Percentiles rank a stretch among this genome's conserved stretches.
These are phyloP conservation scores for Ctenodactylus gundi DNA, from an alignment of 2,113 vertebrate species.

Conservation along the genomic window DNA sequence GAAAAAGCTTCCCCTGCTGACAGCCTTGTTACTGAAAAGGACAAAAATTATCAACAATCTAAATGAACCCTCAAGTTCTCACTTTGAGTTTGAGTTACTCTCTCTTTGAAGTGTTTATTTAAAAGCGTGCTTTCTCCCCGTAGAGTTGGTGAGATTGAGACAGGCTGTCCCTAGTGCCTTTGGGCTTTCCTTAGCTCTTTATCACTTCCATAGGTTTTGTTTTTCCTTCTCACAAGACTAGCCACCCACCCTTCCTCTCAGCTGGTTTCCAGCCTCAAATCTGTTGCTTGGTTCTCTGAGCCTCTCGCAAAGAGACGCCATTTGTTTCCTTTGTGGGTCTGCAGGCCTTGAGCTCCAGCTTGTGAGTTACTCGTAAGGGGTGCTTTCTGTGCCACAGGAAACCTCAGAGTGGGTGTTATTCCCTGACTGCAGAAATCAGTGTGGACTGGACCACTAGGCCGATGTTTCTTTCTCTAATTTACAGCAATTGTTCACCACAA, in stretches of 20 bases:
- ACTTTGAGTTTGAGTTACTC: constrained; percentile 24
- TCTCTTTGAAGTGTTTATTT: constrained; percentile 42
- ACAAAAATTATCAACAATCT: constrained; percentile 60
- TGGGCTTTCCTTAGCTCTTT: neutral
- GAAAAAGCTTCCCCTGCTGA: constrained; percentile 1
- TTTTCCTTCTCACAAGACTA: constrained; percentile 15
- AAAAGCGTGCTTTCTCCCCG: constrained; percentile 1
- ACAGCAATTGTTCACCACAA: neutral
- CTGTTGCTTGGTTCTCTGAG: neutral
- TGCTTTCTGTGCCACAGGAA: neutral
- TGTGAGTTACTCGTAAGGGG: neutral
- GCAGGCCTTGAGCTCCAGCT: neutral
- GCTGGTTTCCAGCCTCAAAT: neutral
- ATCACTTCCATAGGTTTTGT: neutral
- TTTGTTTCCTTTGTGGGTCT: constrained; percentile 56
- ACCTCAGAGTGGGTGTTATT: neutral
- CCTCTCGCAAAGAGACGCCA: neutral
- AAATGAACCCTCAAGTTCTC: neutral
- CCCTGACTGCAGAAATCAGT: neutral
- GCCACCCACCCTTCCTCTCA: neutral
- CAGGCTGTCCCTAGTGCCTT: neutral
- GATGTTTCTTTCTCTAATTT: neutral
- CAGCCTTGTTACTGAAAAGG: constrained; percentile 8
- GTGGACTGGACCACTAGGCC: neutral
- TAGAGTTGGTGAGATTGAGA: constrained; percentile 49